phyloP scores from a whole-genome alignment of 1,140 invertebrate species.

The Mizuhopecten yessoensis region DNA sequence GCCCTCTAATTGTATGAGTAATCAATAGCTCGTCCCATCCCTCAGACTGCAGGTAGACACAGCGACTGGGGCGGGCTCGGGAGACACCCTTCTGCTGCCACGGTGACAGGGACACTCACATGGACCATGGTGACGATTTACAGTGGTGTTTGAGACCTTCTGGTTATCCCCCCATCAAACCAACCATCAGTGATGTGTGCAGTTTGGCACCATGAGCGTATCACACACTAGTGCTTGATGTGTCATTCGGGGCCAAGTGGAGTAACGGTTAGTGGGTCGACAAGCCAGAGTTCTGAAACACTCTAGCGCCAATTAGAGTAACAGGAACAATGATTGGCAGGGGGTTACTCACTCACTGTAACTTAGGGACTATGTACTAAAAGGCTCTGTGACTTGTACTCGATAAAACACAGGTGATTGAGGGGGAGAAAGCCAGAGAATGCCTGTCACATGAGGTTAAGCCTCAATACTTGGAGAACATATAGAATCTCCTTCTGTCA shows the following conservation, averaged over 20 bases:
- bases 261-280: background rate
- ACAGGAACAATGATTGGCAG: background rate
- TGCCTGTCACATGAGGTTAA: background rate
- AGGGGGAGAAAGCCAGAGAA: background rate
- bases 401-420: background rate
- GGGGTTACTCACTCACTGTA: background rate
- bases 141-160: background rate
- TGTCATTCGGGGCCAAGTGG: background rate
- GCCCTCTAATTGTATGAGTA: constrained; percentile 22
- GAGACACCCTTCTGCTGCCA: background rate
- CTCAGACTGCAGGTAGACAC: background rate
- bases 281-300: background rate
- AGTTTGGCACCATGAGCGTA: background rate
- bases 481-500: background rate
- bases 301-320: background rate
- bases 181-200: background rate
- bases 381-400: background rate
- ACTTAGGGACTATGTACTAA: background rate
- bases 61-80: background rate
- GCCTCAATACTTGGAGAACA: background rate
- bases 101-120: background rate
- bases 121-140: background rate
- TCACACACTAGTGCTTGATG: background rate
- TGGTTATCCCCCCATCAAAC: background rate
- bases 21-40: background rate